Evolutionary conservation across 2,797 vertebrate genomes (phyloP).

Genomic region (Decapterus maruadsi): DNA sequence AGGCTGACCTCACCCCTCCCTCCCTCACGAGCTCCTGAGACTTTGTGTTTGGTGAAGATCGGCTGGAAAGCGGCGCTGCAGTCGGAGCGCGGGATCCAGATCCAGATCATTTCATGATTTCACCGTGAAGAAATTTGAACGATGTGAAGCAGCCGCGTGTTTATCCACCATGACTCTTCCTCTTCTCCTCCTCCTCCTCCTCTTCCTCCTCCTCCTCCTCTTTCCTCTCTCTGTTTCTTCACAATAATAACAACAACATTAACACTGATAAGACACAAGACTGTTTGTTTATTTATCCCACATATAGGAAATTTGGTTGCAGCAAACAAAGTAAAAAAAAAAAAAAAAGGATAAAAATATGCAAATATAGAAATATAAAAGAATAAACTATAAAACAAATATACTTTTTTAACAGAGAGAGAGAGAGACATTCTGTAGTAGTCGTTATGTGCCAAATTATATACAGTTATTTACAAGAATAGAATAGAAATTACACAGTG

Average conservation of each 20-base stretch:
- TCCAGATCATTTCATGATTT: slow-evolving; percentile 38
- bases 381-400: no score
- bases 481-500: no score
- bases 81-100: slow-evolving; percentile 35
- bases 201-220: neutral
- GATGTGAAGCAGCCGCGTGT: slow-evolving; percentile 7
- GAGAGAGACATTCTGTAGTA: no score
- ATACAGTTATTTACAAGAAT: no score
- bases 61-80: slow-evolving; percentile 26
- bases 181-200: neutral
- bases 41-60: slow-evolving; percentile 41
- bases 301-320: no score
- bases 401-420: no score
- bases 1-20: slow-evolving; percentile 53
- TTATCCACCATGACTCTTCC: neutral
- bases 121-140: slow-evolving; percentile 32
- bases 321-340: no score
- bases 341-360: no score
- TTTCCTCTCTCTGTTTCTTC: neutral
- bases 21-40: slow-evolving; percentile 43
- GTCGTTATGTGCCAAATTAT: no score
- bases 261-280: no score
- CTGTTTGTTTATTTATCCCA: no score
- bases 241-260: neutral
- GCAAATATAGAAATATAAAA: no score